A percentile compares a stretch with the other conserved stretches of the same genome.
Conservation (phyloP, 2,888 invertebrate genomes). For the Dendrolimus pini region DNA sequence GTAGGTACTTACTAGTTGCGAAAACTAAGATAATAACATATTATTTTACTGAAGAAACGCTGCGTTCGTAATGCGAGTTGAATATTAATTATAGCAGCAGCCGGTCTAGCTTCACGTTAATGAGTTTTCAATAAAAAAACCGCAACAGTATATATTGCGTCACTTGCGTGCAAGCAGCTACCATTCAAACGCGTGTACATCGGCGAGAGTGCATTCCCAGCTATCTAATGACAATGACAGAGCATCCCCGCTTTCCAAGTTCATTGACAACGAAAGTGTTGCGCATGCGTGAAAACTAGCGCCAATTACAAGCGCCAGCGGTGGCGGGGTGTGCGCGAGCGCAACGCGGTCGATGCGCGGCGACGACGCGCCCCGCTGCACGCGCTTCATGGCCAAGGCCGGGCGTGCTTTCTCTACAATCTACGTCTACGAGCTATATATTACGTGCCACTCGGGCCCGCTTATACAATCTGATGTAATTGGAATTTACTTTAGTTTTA, state of each 20-base stretch:
- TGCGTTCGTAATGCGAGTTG: too few relatives aligned
- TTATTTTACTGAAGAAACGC: too few relatives aligned
- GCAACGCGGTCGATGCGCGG: constrained; percentile 26
- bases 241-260: constrained; percentile 73
- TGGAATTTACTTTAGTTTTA: constrained; percentile 36
- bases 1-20: too few relatives aligned
- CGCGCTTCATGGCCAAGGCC: constrained; percentile 70
- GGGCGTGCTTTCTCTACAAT: constrained; percentile 60
- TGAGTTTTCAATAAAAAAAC: too few relatives aligned
- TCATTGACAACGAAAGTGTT: constrained; percentile 74
- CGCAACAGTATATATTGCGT: constrained; percentile 32
- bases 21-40: too few relatives aligned
- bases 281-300: constrained; percentile 68
- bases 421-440: constrained; percentile 35
- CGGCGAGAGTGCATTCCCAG: constrained; percentile 73
- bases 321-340: constrained; percentile 17
- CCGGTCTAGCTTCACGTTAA: too few relatives aligned
- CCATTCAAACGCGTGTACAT: constrained; percentile 38
- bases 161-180: constrained; percentile 44
- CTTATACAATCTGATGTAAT: constrained; percentile 58
- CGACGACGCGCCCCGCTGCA: constrained; percentile 33
- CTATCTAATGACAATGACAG: constrained; percentile 66
- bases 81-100: too few relatives aligned
- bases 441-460: constrained; percentile 46
- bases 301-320: constrained; percentile 42